Evolutionary conservation across 2,888 invertebrate species (phyloP).

Genomic region (Pilophorus perplexus): DNA sequence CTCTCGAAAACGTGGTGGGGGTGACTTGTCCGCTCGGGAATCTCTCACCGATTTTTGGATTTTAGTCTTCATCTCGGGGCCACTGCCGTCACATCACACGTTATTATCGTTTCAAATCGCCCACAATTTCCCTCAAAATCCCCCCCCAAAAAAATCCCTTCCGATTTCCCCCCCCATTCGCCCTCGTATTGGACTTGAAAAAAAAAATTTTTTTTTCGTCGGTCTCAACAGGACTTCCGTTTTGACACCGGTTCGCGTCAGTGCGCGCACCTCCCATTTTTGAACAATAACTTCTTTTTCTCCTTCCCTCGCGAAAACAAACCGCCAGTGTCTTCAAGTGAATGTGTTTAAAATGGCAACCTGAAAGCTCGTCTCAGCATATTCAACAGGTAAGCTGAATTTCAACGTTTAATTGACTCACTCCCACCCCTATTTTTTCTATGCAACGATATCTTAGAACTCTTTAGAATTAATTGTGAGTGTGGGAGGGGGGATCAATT

Average conservation of each 20-base stretch:
- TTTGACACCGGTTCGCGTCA: not conserved
- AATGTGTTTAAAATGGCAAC: constrained; percentile 34
- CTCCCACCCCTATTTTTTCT: no score
- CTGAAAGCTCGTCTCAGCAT: constrained; percentile 22
- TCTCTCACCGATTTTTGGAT: constrained; percentile 32
- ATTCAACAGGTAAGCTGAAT: constrained; percentile 38
- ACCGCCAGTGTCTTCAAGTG: constrained; percentile 36
- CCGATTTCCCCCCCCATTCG: not conserved
- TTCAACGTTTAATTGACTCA: no score
- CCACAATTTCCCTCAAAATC: constrained; percentile 9
- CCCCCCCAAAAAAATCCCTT: not conserved
- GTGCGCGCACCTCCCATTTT: not conserved
- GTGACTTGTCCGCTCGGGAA: constrained; percentile 27
- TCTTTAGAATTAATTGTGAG: no score
- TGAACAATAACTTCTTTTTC: constrained; percentile 1
- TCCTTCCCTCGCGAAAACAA: not conserved
- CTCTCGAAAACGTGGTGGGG: constrained; percentile 28
- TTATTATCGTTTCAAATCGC: constrained; percentile 2
- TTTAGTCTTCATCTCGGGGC: constrained; percentile 35
- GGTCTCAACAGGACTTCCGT: no score
- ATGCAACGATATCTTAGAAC: no score
- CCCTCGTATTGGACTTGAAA: no score
- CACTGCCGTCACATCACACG: constrained; percentile 25
- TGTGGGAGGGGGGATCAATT: no score
- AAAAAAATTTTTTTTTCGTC: no score